Conservation (phyloP, 2,888 invertebrate species). For the Cyclophora albipunctata region DNA sequence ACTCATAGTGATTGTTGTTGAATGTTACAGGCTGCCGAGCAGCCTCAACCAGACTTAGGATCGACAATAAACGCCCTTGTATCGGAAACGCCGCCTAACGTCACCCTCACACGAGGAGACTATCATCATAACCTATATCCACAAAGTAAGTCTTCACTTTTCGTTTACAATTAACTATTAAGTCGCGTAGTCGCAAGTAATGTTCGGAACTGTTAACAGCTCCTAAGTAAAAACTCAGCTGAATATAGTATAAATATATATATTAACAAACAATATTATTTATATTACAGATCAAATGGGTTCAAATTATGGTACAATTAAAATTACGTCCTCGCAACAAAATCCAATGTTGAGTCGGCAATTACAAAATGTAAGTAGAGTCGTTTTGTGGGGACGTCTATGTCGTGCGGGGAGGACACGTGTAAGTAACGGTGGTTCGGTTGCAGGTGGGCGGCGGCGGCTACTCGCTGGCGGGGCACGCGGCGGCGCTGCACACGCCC, state of each 20-base stretch:
- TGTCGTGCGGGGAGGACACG: no score
- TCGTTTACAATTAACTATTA: not conserved
- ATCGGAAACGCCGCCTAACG: slow-evolving; percentile 91
- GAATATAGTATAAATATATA: no score
- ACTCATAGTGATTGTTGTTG: no score
- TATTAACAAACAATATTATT: no score
- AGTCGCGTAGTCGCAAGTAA: not conserved
- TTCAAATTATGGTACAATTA: slow-evolving; percentile 67
- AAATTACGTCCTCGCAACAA: slow-evolving; percentile 83
- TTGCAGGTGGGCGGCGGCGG: not conserved
- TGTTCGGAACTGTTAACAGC: no score
- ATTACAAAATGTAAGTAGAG: slow-evolving; percentile 78
- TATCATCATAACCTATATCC: slow-evolving; percentile 62
- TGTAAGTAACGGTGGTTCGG: not conserved
- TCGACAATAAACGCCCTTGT: slow-evolving; percentile 88
- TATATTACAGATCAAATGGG: slow-evolving; percentile 61
- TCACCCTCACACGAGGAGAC: slow-evolving; percentile 84
- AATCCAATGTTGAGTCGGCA: slow-evolving; percentile 94
- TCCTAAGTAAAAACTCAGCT: no score
- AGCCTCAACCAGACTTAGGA: slow-evolving; percentile 78
- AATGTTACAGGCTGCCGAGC: slow-evolving; percentile 73
- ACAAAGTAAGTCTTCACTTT: slow-evolving; percentile 41
- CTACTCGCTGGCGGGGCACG: slow-evolving; percentile 14
- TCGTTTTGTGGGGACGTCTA: not conserved
- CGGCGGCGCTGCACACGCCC: slow-evolving; percentile 76